Conservation (phyloP, 1,140 invertebrate species). For the Dinoponera quadriceps region DNA sequence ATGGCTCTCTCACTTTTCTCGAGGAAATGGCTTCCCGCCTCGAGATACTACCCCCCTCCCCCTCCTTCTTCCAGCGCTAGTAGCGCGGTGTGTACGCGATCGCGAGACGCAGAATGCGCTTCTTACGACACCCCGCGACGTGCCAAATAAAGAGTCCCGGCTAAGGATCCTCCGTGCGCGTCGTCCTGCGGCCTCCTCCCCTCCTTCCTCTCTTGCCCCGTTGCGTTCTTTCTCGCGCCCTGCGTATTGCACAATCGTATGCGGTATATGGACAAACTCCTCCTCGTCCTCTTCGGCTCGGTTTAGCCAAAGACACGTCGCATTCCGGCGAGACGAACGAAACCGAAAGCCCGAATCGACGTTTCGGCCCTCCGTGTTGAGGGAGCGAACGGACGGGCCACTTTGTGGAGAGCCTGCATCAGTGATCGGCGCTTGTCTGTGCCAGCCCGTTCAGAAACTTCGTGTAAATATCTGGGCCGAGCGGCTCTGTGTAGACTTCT, state of each 20-base stretch:
- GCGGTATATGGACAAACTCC: background rate
- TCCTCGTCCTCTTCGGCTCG: background rate
- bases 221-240: background rate
- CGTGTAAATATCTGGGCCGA: no score
- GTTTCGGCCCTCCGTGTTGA: no score
- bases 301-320: no score
- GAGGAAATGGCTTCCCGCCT: conserved; percentile 67
- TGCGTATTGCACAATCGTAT: background rate
- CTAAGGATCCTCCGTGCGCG: conserved; percentile 48
- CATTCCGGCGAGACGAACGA: no score
- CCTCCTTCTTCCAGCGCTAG: no score
- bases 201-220: background rate
- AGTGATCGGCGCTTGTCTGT: no score
- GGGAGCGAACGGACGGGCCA: no score
- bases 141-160: conserved; percentile 65
- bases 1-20: conserved; percentile 74
- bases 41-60: conserved; percentile 18
- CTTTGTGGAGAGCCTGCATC: no score
- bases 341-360: no score
- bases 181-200: background rate
- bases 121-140: conserved; percentile 59
- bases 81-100: background rate
- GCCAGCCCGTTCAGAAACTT: no score
- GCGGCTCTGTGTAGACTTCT: no score
- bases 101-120: conserved; percentile 57